These are phyloP conservation scores for Macquaria australasica DNA, from an alignment of 2,113 vertebrate genomes.

Conservation along the genomic window DNA sequence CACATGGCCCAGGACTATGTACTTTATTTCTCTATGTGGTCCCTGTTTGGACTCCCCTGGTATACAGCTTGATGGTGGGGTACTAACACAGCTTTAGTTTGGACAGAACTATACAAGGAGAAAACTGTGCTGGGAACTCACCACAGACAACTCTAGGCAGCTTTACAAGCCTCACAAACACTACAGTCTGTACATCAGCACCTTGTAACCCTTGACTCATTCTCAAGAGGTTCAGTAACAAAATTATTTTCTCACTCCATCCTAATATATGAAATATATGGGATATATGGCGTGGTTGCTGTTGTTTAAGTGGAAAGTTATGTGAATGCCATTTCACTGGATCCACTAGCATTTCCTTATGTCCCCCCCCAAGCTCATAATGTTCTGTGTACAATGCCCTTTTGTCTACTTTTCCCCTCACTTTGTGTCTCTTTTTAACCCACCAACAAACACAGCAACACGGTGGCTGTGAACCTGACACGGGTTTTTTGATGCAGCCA, in stretches of 20 bases:
- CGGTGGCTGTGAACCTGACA: neutral
- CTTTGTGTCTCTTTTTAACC: slow-evolving; percentile 7
- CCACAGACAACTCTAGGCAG: neutral
- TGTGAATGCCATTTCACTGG: neutral
- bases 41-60: neutral
- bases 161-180: slow-evolving; percentile 44
- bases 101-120: neutral
- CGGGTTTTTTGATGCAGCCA: neutral
- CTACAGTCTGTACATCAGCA: neutral
- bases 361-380: neutral
- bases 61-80: slow-evolving; percentile 1
- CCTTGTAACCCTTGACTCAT: neutral
- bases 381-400: neutral
- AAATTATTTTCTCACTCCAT: neutral
- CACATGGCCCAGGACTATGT: neutral
- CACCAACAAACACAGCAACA: slow-evolving; percentile 25
- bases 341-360: neutral
- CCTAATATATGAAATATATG: neutral
- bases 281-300: too few species aligned
- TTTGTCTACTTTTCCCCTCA: neutral
- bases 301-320: neutral
- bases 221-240: neutral
- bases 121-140: slow-evolving; percentile 2
- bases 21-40: neutral
- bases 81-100: neutral